Evolutionary conservation across 2,113 vertebrate genomes (phyloP), one percentile per base, ranked within the genome.

Genomic region (Nematolebias whitei): DNA sequence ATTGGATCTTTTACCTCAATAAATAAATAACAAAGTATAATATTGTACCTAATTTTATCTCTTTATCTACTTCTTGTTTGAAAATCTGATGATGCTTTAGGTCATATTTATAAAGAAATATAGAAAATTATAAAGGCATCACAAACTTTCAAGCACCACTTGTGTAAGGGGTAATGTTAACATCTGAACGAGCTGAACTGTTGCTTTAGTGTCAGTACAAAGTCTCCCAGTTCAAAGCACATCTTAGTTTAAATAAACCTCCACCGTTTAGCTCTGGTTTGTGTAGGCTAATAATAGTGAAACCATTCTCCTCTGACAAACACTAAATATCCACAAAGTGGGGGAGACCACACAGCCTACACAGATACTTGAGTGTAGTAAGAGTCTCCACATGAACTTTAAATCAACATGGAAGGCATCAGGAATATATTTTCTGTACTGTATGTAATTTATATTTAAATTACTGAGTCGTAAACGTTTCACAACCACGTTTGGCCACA

Each of bases 311-410:
- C 32, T 64, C 49, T 12, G 41, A 82, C 58, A 51, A 49, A 22
- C 43, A 52, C 62, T 50, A 22, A 71, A 54, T 50, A 13, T 2
- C n/a, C 67, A 78, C 51, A 50, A 39, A 51, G 45, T 41, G 49
- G 63, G 12, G 61, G 13, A 67, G 56, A 58, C 39, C 54, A 54
- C 49, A 23, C 38, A 64, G 59, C 65, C 76, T 58, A 65, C 76
- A 78, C 53, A 62, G 18, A 29, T 16, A 62, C 35, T 4, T 23
- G 39, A 68, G 48, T 48, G 50, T 41, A 43, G 65, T 38, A 54
- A 71, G n/a, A 66, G 62, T 32, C 62, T 76, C 54, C 51, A 20
- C 24, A 45, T 12, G 23, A 41, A 74, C 49, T 19, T 19, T 19
- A 52, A 62, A 43, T 2, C 11, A 38, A 20, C 26, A n/a, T 44